A percentile compares a stretch with the other conserved stretches of the same genome.
Evolutionary conservation across 2,888 invertebrate genomes (phyloP).

Genomic region (Tachina fera): DNA sequence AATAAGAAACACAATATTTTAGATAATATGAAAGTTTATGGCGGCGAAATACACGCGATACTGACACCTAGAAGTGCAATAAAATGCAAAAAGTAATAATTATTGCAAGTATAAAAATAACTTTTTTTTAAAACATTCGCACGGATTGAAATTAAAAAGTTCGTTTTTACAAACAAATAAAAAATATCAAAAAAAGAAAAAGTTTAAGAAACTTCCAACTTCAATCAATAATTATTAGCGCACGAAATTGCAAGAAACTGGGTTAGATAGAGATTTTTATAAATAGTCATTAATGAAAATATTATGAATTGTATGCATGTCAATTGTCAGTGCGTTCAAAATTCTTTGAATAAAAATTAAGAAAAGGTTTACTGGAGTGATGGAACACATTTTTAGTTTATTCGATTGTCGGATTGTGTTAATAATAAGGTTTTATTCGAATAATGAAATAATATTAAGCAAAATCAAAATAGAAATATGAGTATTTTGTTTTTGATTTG

Average conservation of each 20-base stretch:
- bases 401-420: no score
- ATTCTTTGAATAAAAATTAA: no score
- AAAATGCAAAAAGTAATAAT: slow-evolving; percentile 32
- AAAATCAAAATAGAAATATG: no score
- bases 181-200: neutral
- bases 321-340: no score
- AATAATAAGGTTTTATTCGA: no score
- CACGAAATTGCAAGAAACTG: slow-evolving; percentile 38
- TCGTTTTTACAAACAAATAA: slow-evolving; percentile 36
- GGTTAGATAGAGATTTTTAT: no score
- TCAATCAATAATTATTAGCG: slow-evolving; percentile 59
- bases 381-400: no score
- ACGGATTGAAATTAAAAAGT: slow-evolving; percentile 29
- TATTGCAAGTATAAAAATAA: slow-evolving; percentile 50
- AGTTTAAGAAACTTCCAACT: slow-evolving; percentile 42
- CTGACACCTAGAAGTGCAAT: slow-evolving; percentile 53
- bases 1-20: slow-evolving; percentile 30
- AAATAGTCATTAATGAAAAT: no score
- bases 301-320: no score
- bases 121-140: slow-evolving; percentile 48
- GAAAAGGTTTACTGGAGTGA: no score
- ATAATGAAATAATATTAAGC: no score
- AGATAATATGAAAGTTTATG: slow-evolving; percentile 58
- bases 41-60: slow-evolving; percentile 64
- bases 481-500: no score